phyloP scores from a whole-genome alignment of 2,888 invertebrate species.

The Ceriagrion tenellum region DNA sequence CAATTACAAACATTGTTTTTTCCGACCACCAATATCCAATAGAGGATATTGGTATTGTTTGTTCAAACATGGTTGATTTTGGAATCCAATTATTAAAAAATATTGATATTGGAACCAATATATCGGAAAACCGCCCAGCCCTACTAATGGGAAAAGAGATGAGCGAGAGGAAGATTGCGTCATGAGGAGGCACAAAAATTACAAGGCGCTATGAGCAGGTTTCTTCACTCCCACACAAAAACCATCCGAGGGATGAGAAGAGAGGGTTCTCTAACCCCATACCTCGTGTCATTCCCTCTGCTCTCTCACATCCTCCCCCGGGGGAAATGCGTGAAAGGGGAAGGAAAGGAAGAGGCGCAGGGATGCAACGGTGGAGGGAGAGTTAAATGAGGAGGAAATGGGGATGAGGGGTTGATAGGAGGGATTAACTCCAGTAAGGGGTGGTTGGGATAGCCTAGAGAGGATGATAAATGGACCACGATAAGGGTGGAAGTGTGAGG shows the following conservation, averaged over 20 bases:
- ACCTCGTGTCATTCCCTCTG: not conserved
- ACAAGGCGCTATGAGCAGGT: not conserved
- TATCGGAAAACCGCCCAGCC: too few relatives aligned
- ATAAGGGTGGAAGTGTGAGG: not conserved
- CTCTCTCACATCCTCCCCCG: not conserved
- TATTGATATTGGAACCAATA: too few relatives aligned
- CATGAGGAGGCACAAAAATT: not conserved
- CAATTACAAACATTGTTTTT: too few relatives aligned
- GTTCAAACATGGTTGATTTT: too few relatives aligned
- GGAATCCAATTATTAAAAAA: too few relatives aligned
- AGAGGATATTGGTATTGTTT: too few relatives aligned
- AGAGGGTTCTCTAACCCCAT: not conserved
- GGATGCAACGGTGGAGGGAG: not conserved
- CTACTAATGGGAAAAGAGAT: not conserved
- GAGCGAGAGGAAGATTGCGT: not conserved
- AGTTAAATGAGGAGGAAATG: conserved; percentile 29
- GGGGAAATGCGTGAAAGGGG: not conserved
- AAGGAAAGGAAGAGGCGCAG: not conserved
- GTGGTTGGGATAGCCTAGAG: not conserved
- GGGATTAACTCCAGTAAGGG: not conserved
- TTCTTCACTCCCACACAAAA: not conserved
- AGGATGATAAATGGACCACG: not conserved
- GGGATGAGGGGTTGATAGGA: not conserved
- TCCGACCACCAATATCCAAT: too few relatives aligned
- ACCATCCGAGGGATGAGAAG: not conserved